A percentile compares a stretch with the other conserved stretches of the same genome.
These are phyloP conservation scores for Limosa lapponica DNA, from an alignment of 2,797 vertebrate species.

Conservation along the genomic window DNA sequence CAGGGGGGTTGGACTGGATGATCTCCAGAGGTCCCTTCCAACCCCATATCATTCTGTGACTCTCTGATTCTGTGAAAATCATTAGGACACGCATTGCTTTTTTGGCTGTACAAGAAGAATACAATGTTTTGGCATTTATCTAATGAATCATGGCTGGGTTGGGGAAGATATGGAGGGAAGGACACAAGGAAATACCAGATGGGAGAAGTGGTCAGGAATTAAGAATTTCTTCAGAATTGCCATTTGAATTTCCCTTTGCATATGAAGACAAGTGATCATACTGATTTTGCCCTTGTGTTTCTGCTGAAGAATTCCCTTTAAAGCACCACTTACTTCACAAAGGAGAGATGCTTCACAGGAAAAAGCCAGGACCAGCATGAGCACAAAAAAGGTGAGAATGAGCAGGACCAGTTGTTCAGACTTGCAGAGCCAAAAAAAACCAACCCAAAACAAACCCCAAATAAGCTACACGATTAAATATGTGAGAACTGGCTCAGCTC, in stretches of 20 bases:
- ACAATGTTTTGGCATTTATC: not conserved
- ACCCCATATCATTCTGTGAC: too few relatives aligned
- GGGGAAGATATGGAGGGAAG: not conserved
- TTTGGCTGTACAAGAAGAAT: not conserved
- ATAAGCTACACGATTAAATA: not conserved
- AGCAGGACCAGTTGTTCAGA: slow-evolving; percentile 17
- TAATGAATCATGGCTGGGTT: not conserved
- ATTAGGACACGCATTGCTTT: not conserved
- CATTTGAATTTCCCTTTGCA: not conserved
- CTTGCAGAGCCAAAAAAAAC: not conserved
- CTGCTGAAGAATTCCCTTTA: not conserved
- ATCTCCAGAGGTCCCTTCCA: too few relatives aligned
- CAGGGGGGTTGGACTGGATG: too few relatives aligned
- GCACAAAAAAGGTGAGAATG: not conserved
- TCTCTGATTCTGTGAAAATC: not conserved
- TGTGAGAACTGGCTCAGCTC: slow-evolving; percentile 24
- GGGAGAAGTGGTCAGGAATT: not conserved
- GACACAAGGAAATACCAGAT: not conserved
- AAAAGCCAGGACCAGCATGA: not conserved
- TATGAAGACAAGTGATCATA: not conserved
- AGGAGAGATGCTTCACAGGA: not conserved
- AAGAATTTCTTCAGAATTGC: not conserved
- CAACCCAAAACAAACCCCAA: not conserved
- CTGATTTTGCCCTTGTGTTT: not conserved
- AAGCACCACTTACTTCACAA: not conserved